Evolutionary conservation across 2,888 invertebrate species (phyloP).

Genomic region (Escarpia spicata): DNA sequence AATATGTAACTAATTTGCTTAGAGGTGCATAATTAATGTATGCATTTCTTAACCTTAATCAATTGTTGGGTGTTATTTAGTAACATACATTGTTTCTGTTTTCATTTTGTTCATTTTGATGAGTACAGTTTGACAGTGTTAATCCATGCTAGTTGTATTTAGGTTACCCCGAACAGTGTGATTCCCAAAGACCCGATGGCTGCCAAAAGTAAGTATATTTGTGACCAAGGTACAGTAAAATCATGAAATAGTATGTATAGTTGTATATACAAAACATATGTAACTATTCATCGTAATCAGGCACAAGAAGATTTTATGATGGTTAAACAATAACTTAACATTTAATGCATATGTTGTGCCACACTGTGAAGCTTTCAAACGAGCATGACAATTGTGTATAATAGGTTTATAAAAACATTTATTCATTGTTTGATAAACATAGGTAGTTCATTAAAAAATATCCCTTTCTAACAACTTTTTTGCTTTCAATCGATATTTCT

Average conservation of each 20-base stretch:
- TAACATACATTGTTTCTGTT: background rate
- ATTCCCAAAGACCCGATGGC: conserved; percentile 67
- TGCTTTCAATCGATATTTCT: no score
- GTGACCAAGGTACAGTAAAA: background rate
- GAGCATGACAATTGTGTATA: no score
- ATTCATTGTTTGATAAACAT: no score
- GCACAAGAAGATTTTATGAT: no score
- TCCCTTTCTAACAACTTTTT: no score
- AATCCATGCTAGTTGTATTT: background rate
- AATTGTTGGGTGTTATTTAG: background rate
- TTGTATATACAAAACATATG: background rate
- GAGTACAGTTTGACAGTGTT: background rate
- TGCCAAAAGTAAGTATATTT: background rate
- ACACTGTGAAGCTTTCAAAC: no score
- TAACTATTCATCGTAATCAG: no score
- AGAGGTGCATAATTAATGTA: background rate
- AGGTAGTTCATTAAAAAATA: no score
- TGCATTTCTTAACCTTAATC: background rate
- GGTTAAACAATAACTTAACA: no score
- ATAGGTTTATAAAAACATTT: no score
- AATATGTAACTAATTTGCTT: no score
- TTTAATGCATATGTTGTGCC: no score
- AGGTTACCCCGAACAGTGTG: conserved; percentile 71
- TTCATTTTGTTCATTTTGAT: background rate
- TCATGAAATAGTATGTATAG: background rate